Percentiles rank a stretch among this genome's conserved stretches.
phyloP scores from a whole-genome alignment of 2,797 vertebrate species.

The Sandelia bainsii region DNA sequence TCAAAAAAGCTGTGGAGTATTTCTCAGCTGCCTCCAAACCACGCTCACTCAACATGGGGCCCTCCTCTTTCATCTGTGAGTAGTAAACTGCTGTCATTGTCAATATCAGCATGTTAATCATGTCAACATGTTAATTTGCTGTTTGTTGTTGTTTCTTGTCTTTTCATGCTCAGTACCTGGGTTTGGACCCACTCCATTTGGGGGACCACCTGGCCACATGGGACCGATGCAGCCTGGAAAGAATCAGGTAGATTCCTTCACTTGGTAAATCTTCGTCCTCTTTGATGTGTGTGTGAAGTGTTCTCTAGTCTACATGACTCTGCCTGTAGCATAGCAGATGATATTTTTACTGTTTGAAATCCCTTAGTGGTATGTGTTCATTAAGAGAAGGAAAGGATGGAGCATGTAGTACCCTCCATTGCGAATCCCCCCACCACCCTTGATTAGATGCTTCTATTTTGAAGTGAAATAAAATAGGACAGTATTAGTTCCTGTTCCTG shows the following conservation, averaged over 20 bases:
- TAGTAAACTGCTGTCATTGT: slow-evolving; percentile 23
- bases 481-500: slow-evolving; percentile 21
- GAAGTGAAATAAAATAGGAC: slow-evolving; percentile 28
- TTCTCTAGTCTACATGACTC: slow-evolving; percentile 26
- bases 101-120: not conserved
- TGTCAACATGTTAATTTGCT: accelerated
- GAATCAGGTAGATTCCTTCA: slow-evolving; percentile 83
- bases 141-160: not conserved
- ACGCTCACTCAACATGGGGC: slow-evolving; percentile 87
- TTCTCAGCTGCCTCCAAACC: slow-evolving; percentile 93
- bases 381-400: not conserved
- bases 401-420: slow-evolving; percentile 12
- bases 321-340: slow-evolving; percentile 37
- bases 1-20: slow-evolving; percentile 96
- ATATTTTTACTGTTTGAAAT: slow-evolving; percentile 34
- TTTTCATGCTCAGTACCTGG: slow-evolving; percentile 81
- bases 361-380: slow-evolving; percentile 41
- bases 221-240: slow-evolving; percentile 88
- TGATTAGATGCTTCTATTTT: slow-evolving; percentile 38
- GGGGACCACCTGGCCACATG: slow-evolving; percentile 89
- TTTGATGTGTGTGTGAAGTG: slow-evolving; percentile 18
- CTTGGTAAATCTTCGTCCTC: not conserved
- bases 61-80: slow-evolving; percentile 91
- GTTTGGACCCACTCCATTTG: slow-evolving; percentile 89
- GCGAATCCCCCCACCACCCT: slow-evolving; percentile 10